phyloP scores from a whole-genome alignment of 2,797 vertebrate species.

The Thaleichthys pacificus region DNA sequence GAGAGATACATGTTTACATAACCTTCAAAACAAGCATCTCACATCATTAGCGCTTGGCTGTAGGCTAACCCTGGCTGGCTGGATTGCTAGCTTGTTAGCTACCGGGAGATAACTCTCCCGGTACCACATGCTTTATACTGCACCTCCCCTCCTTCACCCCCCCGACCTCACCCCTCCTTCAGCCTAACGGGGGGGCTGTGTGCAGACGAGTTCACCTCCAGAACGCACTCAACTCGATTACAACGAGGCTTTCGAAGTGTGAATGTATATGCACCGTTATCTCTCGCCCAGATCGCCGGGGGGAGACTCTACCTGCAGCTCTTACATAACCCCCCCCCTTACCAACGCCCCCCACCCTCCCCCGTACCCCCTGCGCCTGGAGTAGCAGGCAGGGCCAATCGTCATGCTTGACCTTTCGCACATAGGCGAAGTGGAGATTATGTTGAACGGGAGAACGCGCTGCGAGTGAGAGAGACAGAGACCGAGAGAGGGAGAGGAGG shows the following conservation, averaged over 20 bases:
- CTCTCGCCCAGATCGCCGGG: conserved; percentile 11
- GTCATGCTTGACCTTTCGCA: conserved; percentile 67
- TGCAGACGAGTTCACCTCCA: conserved; percentile 1
- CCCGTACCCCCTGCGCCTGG: neutral
- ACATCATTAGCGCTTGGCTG: conserved; percentile 40
- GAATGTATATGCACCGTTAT: conserved; percentile 16
- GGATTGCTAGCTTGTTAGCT: neutral
- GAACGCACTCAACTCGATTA: conserved; percentile 28
- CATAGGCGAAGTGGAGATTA: conserved; percentile 56
- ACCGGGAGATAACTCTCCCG: neutral
- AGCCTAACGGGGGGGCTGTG: neutral
- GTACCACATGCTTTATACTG: neutral
- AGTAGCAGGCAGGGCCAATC: conserved; percentile 29
- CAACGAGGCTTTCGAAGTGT: conserved; percentile 13
- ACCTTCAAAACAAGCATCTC: conserved; percentile 31
- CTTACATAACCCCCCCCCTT: conserved; percentile 43
- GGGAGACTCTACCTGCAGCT: conserved; percentile 51
- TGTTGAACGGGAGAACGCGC: conserved; percentile 46
- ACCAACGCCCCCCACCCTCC: conserved; percentile 27
- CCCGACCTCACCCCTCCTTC: neutral
- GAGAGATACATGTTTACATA: conserved; percentile 21
- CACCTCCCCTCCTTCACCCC: neutral
- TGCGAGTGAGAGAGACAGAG: conserved; percentile 23
- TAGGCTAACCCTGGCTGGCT: conserved; percentile 21
- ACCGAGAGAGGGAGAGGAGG: conserved; percentile 33